Base-by-base conservation (phyloP, 1,140 invertebrate species). In the Sitodiplosis mosellana region DNA sequence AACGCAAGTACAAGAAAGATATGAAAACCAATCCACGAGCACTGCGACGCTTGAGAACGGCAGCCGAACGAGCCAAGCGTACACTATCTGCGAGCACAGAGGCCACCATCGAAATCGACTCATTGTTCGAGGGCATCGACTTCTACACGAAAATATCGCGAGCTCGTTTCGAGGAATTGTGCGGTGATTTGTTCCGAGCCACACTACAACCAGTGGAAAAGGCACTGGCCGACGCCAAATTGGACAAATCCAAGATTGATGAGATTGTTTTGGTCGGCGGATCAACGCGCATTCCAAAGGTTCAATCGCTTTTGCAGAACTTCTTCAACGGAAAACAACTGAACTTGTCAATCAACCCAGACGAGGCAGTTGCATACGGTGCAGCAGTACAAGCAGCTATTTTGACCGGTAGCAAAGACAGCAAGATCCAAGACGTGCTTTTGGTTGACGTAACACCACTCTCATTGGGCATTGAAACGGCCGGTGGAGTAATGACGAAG, bases 81-180 rank as follows among this genome's bases (percentile, higher is more conserved):
- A 79, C 76, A 0, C 53, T 80, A 8, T 80, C 77, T 1, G 78
- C 76, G 1, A 76, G 72, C 55, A 75, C 76, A 1, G 76, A 79
- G 66, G 77, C 77, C 1, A 81, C 71, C 54, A 58, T 86, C 50
- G 80, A 83, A 67, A 79, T 83, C 40, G 80, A 84, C 60, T 79
- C 81, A 2, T 58, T 85, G n/a, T 73, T 76, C 51, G 80, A 84
- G 49, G 81, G 81, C 11, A 72, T 83, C 22, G 88, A 92, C 59
- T 90, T 88, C 60, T 88, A 89, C 65, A 82, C 85, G 0, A 85
- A 78, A 58, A 78, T 91, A 18, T 81, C 83, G 10, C 71, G 87
- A 53, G 87, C 87, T 1, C 69, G 82, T 40, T 89, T 88, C 59
- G 87, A 91, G 66, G 87, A 91, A 62, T 63, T 94, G 11, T 85